Conservation (phyloP, 2,888 invertebrate species). For the Conomelus anceps region DNA sequence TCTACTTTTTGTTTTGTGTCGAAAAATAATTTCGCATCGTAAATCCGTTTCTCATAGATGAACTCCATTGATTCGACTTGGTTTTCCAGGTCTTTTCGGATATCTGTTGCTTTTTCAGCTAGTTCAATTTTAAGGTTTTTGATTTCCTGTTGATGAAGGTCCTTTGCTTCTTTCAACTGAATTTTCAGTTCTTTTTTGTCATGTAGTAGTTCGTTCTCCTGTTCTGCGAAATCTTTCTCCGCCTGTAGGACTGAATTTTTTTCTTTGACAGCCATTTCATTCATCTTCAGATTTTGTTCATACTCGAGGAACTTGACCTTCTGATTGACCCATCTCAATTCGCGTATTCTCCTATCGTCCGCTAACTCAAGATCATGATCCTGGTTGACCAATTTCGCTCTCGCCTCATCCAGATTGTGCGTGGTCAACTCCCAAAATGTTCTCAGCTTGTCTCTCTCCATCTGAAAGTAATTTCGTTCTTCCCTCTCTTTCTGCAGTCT, state of each 20-base stretch:
- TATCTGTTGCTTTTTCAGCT: neutral
- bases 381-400: neutral
- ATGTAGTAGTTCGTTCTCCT: neutral
- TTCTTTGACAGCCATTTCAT: neutral
- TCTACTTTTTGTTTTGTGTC: neutral
- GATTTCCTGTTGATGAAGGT: neutral
- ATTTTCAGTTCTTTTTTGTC: neutral
- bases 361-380: neutral
- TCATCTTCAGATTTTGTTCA: neutral
- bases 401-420: neutral
- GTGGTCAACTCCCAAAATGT: neutral
- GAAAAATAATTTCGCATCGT: neutral
- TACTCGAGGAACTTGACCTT: neutral
- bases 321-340: neutral
- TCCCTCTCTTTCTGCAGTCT: neutral
- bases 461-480: conserved; percentile 1
- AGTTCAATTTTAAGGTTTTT: neutral
- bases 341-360: neutral
- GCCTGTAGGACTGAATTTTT: neutral
- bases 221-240: neutral
- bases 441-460: conserved; percentile 1
- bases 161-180: neutral
- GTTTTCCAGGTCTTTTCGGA: neutral
- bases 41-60: neutral
- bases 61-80: neutral